Evolutionary conservation across 2,113 vertebrate genomes (phyloP).

Genomic region (Chloroceryle aenea): DNA sequence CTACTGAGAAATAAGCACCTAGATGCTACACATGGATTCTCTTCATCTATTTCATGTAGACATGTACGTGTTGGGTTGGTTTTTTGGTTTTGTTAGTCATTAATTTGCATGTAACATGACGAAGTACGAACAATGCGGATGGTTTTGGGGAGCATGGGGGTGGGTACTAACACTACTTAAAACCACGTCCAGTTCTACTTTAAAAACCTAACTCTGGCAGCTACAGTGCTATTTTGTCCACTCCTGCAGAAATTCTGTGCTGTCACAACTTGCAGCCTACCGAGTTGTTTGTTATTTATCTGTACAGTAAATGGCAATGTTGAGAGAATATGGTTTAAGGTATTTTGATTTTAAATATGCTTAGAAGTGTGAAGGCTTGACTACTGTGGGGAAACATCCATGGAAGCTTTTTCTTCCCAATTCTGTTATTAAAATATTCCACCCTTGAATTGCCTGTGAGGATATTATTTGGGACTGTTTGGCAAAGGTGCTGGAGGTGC

Average conservation of each 20-base stretch:
- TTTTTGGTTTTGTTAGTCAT: neutral
- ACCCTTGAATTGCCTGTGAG: neutral
- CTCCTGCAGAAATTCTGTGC: neutral
- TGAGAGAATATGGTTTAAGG: neutral
- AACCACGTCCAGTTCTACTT: neutral
- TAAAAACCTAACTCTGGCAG: neutral
- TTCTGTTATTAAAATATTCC: neutral
- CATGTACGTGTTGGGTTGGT: neutral
- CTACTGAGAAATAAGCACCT: slow-evolving; percentile 90
- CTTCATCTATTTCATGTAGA: neutral
- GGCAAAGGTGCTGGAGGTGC: too few species aligned
- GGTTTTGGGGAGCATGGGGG: neutral
- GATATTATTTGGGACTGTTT: neutral
- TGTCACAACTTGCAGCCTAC: neutral
- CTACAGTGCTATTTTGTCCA: neutral
- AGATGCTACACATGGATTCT: neutral
- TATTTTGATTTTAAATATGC: neutral
- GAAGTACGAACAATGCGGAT: neutral
- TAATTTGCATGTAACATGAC: neutral
- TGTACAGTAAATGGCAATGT: slow-evolving; percentile 9
- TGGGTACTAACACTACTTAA: neutral
- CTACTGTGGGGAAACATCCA: neutral
- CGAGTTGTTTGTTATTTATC: slow-evolving; percentile 32
- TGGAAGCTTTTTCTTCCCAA: neutral
- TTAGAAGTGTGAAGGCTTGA: neutral